These are phyloP conservation scores for Ectropis crepuscularia DNA, from an alignment of 2,888 invertebrate genomes.

Conservation along the genomic window DNA sequence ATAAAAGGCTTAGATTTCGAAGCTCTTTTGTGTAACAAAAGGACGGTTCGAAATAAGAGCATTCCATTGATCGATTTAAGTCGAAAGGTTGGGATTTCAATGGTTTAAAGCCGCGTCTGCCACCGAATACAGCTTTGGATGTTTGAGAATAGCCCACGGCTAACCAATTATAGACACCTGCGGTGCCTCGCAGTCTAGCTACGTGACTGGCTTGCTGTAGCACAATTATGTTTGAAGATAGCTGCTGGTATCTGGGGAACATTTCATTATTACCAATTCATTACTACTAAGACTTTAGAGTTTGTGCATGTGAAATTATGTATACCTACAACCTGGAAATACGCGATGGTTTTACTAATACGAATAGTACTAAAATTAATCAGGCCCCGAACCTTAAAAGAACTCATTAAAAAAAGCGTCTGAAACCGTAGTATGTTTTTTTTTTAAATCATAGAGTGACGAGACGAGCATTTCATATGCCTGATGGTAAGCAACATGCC, in stretches of 20 bases:
- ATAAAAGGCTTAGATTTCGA: constrained; percentile 23
- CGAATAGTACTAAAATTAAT: no score
- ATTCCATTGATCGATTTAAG: constrained; percentile 34
- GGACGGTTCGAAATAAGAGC: constrained; percentile 26
- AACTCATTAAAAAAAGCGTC: no score
- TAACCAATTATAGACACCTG: constrained; percentile 40
- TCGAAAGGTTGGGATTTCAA: constrained; percentile 35
- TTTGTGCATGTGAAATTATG: no score
- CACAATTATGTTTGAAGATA: background rate
- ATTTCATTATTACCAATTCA: no score
- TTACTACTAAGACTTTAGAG: no score
- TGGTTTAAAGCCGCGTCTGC: constrained; percentile 31
- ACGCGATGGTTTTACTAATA: no score
- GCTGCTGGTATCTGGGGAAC: background rate
- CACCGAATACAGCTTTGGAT: constrained; percentile 30
- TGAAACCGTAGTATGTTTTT: no score
- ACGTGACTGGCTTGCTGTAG: constrained; percentile 26
- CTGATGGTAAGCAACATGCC: no score
- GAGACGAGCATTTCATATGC: no score
- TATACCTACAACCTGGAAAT: no score
- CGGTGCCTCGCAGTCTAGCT: constrained; percentile 27
- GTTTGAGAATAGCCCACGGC: constrained; percentile 34
- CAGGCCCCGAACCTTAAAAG: no score
- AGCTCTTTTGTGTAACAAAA: constrained; percentile 23
- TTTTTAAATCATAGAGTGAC: no score